Evolutionary conservation across 2,888 invertebrate genomes (phyloP).

Genomic region (Melolontha melolontha): DNA sequence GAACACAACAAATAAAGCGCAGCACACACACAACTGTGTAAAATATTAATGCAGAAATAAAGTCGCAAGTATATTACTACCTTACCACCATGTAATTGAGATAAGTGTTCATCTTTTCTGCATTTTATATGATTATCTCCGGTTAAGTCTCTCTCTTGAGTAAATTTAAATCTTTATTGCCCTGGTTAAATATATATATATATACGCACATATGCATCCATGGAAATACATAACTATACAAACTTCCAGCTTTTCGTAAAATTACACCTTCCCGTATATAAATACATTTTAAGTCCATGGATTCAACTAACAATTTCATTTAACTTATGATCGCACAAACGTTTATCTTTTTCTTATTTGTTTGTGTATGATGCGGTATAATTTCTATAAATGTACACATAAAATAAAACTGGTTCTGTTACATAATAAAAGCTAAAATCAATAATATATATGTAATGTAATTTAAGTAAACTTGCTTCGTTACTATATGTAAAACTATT

Average conservation of each 20-base stretch:
- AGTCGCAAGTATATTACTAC: constrained; percentile 43
- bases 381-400: too few species aligned
- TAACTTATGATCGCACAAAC: too few species aligned
- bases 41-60: constrained; percentile 44
- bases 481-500: constrained; percentile 15
- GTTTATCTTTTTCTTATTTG: too few species aligned
- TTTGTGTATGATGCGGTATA: too few species aligned
- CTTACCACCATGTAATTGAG: constrained; percentile 46
- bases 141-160: constrained; percentile 32
- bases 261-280: constrained; percentile 1
- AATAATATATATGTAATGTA: constrained; percentile 14
- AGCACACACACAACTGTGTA: constrained; percentile 17
- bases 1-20: constrained; percentile 29
- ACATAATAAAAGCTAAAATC: constrained; percentile 13
- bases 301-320: too few species aligned
- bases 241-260: constrained; percentile 31
- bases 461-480: constrained; percentile 17
- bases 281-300: too few species aligned
- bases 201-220: constrained; percentile 19
- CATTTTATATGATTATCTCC: constrained; percentile 47
- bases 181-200: constrained; percentile 36
- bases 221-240: constrained; percentile 4
- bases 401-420: constrained; percentile 23
- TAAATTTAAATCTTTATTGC: constrained; percentile 44
- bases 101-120: constrained; percentile 48